Evolutionary conservation across 1,140 invertebrate genomes (phyloP), one percentile per base, ranked within the genome.

Genomic region (Tribolium castaneum): DNA sequence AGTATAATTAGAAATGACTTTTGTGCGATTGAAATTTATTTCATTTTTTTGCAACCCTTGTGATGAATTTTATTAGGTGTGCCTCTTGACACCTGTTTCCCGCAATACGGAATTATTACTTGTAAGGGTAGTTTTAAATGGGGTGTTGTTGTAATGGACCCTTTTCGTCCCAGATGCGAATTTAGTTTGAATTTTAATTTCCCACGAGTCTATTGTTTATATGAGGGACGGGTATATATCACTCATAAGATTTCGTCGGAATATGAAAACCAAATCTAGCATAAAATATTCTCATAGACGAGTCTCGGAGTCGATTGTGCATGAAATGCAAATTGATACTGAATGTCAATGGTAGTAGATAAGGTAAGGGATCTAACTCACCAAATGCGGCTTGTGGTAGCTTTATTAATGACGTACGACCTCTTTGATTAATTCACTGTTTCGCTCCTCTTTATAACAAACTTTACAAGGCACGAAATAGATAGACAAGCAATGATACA

Each of bases 301-400:
- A 52, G 71, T 73, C 71, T 52, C 50, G 49, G 59, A 76, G 62
- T 70, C 62, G 75, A 76, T 76, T 76, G 75, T 70, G 75, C 75
- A 70, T 76, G 59, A 76, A 76, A 76, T 76, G 75, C 75, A 76
- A 76, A 76, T 76, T 76, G 75, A 76, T 76, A 70, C 75, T 70
- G 59, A 76, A 76, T 70, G 59, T 76, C 75, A 70, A 76, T 76
- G 75, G 49, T 76, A 19, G 35, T 30, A 49, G 75, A 66, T 76
- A 76, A 39, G 35, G 56, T 45, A 76, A 19, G 30, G 50, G 62
- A 52, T 52, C 62, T 52, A 66, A 76, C 75, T 76, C 45, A 51
- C 56, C 62, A 66, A 49, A 16, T 76, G 75, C 25, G 75, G 75
- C 56, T 70, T 70, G 59, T 35, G 75, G 75, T 50, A 39, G 75